A percentile compares a stretch with the other conserved stretches of the same genome.
These are phyloP conservation scores for Turdus rufiventris DNA, from an alignment of 2,113 vertebrate species.

Conservation along the genomic window DNA sequence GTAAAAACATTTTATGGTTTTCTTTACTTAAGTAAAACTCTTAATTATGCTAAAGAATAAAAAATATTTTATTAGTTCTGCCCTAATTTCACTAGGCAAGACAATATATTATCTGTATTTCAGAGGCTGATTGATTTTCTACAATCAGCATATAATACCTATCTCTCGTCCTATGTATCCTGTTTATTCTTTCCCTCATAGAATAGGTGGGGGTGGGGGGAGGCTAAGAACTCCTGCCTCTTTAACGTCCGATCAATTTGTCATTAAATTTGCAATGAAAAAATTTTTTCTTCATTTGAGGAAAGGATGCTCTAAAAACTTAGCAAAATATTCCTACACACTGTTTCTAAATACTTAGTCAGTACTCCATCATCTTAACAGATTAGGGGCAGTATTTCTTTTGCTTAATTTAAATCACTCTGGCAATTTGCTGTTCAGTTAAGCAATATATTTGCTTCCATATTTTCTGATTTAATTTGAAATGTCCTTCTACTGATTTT, in stretches of 20 bases:
- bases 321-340: not conserved
- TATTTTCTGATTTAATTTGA: not conserved
- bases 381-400: not conserved
- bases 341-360: not conserved
- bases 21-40: not conserved
- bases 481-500: not conserved
- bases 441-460: not conserved
- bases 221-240: rapidly evolving
- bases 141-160: not conserved
- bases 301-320: not conserved
- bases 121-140: not conserved
- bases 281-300: not conserved
- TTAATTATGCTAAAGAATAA: not conserved
- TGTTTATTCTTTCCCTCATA: not conserved
- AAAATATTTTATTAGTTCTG: not conserved
- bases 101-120: not conserved
- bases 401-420: not conserved
- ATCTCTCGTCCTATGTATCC: not conserved
- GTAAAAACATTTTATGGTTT: not conserved
- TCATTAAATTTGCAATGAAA: not conserved
- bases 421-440: not conserved
- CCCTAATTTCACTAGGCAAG: not conserved
- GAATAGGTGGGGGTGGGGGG: not conserved
- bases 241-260: not conserved
- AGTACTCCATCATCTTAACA: not conserved